These are phyloP conservation scores for Amazona vittata DNA, from an alignment of 2,113 vertebrate genomes.

Conservation along the genomic window DNA sequence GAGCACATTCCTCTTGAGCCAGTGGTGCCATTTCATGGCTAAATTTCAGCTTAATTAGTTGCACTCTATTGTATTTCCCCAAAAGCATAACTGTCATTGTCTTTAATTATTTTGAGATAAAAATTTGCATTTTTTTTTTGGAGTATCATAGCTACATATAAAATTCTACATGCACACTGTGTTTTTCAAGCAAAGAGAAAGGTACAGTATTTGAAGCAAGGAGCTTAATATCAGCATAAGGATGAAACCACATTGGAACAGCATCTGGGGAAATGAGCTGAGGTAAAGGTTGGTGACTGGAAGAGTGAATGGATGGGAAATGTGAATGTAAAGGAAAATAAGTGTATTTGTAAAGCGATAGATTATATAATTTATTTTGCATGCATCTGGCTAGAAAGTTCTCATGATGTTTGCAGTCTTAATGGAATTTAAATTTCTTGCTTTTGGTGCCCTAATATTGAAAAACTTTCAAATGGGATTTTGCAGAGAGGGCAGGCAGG, in stretches of 20 bases:
- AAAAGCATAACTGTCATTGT: background rate
- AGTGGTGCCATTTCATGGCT: background rate
- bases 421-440: background rate
- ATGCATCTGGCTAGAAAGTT: background rate
- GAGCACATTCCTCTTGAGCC: background rate
- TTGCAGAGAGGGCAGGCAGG: background rate
- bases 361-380: conserved; percentile 3
- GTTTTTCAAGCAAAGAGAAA: background rate
- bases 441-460: background rate
- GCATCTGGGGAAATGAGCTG: background rate
- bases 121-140: background rate
- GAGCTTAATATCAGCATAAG: background rate
- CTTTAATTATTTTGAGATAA: background rate
- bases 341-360: background rate
- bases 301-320: background rate
- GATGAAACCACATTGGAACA: background rate
- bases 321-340: background rate
- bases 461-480: background rate
- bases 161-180: background rate
- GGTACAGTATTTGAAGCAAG: background rate
- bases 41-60: background rate
- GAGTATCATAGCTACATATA: background rate
- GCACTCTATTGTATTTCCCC: background rate
- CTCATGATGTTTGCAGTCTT: background rate
- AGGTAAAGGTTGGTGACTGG: background rate